These are phyloP conservation scores for Forbesichthys agassizii DNA, from an alignment of 2,113 vertebrate genomes.

Conservation along the genomic window DNA sequence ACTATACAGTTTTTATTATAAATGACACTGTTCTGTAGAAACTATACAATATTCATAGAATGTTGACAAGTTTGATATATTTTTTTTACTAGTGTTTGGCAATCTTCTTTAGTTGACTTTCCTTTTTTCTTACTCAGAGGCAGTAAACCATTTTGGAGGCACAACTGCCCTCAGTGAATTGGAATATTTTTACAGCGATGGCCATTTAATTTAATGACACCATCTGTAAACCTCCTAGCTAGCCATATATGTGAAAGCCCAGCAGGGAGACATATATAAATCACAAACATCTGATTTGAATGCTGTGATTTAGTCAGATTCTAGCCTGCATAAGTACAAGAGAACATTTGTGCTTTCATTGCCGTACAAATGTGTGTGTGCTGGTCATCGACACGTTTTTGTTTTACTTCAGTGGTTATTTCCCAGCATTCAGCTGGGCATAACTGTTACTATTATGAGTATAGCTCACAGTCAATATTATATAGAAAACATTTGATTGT, in stretches of 20 bases:
- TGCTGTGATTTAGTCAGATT: slow-evolving; percentile 47
- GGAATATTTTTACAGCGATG: slow-evolving; percentile 71
- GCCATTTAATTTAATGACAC: slow-evolving; percentile 73
- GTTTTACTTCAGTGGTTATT: not conserved
- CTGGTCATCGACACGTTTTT: slow-evolving; percentile 1
- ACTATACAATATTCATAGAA: too few species aligned
- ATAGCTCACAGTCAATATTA: not conserved
- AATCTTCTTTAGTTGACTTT: slow-evolving; percentile 42
- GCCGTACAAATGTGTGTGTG: slow-evolving; percentile 16
- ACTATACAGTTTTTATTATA: too few species aligned
- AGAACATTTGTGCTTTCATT: slow-evolving; percentile 25
- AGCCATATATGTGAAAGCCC: slow-evolving; percentile 58
- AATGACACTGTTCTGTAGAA: too few species aligned
- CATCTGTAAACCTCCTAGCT: slow-evolving; percentile 78
- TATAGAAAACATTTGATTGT: not conserved
- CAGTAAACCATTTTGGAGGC: slow-evolving; percentile 65
- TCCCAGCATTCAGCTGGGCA: too few species aligned
- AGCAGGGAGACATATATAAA: slow-evolving; percentile 63
- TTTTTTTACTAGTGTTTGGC: slow-evolving; percentile 48
- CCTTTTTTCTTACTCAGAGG: slow-evolving; percentile 53
- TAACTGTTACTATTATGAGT: not conserved
- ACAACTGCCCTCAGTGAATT: slow-evolving; percentile 64
- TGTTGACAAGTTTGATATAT: slow-evolving; percentile 31
- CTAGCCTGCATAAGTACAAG: slow-evolving; percentile 20
- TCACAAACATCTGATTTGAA: slow-evolving; percentile 60